Percentiles rank a stretch among this genome's conserved stretches.
These are phyloP conservation scores for Anas flavirostris DNA, from an alignment of 2,797 vertebrate species.

Conservation along the genomic window DNA sequence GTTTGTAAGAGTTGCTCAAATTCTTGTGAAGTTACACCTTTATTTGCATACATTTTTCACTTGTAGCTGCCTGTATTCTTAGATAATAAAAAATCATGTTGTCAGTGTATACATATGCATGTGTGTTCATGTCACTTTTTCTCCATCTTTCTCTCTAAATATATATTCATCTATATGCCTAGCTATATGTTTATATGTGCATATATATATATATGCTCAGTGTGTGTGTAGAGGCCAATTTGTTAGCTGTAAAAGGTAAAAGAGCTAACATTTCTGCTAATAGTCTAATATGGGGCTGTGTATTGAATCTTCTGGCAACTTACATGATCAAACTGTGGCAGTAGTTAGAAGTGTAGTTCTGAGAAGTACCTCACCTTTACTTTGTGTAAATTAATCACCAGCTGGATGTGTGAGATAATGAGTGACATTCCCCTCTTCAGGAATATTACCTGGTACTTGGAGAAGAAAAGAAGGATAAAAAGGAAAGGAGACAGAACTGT, in stretches of 20 bases:
- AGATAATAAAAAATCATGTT: neutral
- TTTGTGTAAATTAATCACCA: constrained; percentile 25
- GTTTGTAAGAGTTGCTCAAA: neutral
- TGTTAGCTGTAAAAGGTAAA: neutral
- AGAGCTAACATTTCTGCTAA: neutral
- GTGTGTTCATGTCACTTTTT: neutral
- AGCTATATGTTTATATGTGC: neutral
- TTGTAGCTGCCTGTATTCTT: neutral
- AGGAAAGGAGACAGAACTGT: constrained; percentile 27
- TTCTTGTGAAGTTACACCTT: neutral
- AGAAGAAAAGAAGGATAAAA: constrained; percentile 37
- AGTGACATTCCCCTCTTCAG: neutral
- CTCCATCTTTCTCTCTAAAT: neutral
- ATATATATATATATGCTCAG: accelerated
- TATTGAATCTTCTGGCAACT: neutral
- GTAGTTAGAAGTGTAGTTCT: neutral
- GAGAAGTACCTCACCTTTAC: constrained; percentile 9
- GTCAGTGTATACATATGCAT: neutral
- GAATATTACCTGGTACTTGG: constrained; percentile 23
- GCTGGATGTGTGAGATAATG: constrained; percentile 28
- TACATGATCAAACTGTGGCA: neutral
- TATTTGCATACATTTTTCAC: neutral
- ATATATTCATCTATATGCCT: neutral
- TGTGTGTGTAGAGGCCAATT: neutral
- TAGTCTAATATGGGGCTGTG: neutral